Percentiles rank a stretch among this genome's conserved stretches.
These are phyloP conservation scores for Whitmania pigra DNA, from an alignment of 1,140 invertebrate species.

Conservation along the genomic window DNA sequence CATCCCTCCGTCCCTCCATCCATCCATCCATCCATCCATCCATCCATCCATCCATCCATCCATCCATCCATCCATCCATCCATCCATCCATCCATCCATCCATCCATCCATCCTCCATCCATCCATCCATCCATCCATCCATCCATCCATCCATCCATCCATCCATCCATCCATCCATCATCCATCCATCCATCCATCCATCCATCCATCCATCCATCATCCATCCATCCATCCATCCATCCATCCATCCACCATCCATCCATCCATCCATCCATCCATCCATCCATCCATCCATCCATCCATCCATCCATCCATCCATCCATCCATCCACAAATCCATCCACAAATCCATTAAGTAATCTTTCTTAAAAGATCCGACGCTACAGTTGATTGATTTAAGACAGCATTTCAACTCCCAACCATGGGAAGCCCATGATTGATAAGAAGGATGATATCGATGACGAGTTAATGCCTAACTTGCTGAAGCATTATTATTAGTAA, in stretches of 20 bases:
- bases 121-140: conserved; percentile 7
- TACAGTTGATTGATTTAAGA: too few species aligned
- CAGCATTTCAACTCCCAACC: too few species aligned
- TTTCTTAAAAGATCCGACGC: too few species aligned
- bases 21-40: neutral
- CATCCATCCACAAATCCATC: conserved; percentile 4
- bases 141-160: conserved; percentile 6
- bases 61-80: conserved; percentile 15
- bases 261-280: neutral
- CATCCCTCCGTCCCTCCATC: neutral
- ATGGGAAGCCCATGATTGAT: too few species aligned
- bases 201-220: conserved; percentile 10
- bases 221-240: neutral
- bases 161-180: neutral
- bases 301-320: neutral
- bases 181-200: neutral
- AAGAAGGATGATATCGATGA: too few species aligned
- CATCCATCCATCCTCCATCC: conserved; percentile 1
- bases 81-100: conserved; percentile 7
- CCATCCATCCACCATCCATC: neutral
- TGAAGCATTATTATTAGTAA: too few species aligned
- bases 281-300: conserved; percentile 8
- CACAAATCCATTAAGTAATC: too few species aligned
- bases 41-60: conserved; percentile 8
- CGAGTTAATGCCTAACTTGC: too few species aligned